Base-by-base conservation (phyloP, 2,797 vertebrate species). In the Malurus splendens region DNA sequence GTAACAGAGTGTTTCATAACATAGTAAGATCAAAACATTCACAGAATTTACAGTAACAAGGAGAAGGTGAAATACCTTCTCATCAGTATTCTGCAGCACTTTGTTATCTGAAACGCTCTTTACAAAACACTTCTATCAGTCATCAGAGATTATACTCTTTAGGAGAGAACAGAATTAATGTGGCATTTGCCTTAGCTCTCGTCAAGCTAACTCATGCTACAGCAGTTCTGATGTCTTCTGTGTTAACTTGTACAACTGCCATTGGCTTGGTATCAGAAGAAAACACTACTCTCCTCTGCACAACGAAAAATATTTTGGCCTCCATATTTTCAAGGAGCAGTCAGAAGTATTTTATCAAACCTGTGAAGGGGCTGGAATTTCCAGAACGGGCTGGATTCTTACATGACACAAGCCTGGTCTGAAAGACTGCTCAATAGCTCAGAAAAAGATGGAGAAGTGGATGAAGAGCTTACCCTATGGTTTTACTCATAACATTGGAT, bases 91-190 rank as follows among this genome's bases (percentile, higher is more conserved):
- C 90, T 84, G 82, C 47, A 48, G n/a, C 2, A 19, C n/a, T 90
- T 89, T 70, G 52, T 74, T 88, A 82, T 77, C 74, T 61, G 75
- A 92, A 94, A 89, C 62, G 81, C 55, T 92, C 78, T 93, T 85
- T 93, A 91, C 88, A 91, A 92, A 95, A 91, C 86, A 87, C 41
- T 92, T 94, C 86, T 77, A 88, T 91, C 86, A 91, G 86, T 90
- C 91, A 94, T 80, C 72, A 93, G 61, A 88, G 81, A 94, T 93
- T 71, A 91, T 33, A 68, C 27, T 82, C 44, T 88, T 90, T 55
- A 65, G 45, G 32, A 52, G 9, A 92, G 75, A 92, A 61, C 5
- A 55, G 88, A 94, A 93, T 89, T 92, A 90, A 90, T 42, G 76
- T 91, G 90, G 81, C 86, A 87, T 90, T 90, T 93, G 68, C 75